These are phyloP conservation scores for Drosophila repleta DNA, from an alignment of 1,140 invertebrate genomes.

Conservation along the genomic window DNA sequence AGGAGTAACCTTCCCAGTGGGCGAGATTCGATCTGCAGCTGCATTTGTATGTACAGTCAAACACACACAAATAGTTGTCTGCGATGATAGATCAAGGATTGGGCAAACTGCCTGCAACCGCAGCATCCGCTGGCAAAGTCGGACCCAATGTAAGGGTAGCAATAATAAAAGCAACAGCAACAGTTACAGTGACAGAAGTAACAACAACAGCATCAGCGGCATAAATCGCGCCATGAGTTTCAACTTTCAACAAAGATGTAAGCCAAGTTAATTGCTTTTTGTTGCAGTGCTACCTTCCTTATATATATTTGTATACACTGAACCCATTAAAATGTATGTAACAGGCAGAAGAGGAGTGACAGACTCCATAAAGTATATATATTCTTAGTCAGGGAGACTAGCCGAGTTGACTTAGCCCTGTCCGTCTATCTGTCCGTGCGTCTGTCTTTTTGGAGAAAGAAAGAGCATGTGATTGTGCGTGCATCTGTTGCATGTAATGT, in stretches of 20 bases:
- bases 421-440: too few species aligned
- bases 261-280: conserved; percentile 82
- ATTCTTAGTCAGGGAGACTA: too few species aligned
- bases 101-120: conserved; percentile 29
- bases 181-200: neutral
- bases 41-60: conserved; percentile 53
- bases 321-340: too few species aligned
- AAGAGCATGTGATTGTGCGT: too few species aligned
- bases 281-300: conserved; percentile 58
- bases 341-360: too few species aligned
- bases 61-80: conserved; percentile 35
- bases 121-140: conserved; percentile 30
- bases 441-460: too few species aligned
- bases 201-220: conserved; percentile 45
- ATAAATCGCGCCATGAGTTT: conserved; percentile 78
- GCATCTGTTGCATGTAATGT: too few species aligned
- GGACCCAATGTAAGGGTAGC: conserved; percentile 7
- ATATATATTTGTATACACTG: too few species aligned
- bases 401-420: too few species aligned
- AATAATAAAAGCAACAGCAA: conserved; percentile 2
- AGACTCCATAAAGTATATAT: too few species aligned
- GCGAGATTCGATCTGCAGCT: conserved; percentile 48
- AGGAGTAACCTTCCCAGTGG: conserved; percentile 66
- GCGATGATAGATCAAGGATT: conserved; percentile 40
- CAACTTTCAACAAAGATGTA: conserved; percentile 82